These are phyloP conservation scores for Lagocephalus sceleratus DNA, from an alignment of 2,797 vertebrate species.

Conservation along the genomic window DNA sequence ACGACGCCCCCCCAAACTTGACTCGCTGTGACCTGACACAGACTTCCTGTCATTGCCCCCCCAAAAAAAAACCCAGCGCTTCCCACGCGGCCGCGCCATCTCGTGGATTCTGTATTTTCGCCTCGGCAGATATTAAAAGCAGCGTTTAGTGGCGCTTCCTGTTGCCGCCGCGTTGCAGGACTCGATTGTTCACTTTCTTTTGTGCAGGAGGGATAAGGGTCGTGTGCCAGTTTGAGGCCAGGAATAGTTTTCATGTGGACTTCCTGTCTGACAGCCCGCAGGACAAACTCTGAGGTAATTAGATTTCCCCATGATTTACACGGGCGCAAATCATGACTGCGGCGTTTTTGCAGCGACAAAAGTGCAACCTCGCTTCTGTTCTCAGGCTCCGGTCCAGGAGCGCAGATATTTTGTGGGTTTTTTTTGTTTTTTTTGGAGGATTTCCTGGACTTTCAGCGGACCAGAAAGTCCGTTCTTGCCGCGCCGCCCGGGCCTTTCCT, in stretches of 20 bases:
- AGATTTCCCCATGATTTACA: not conserved
- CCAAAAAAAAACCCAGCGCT: conserved; percentile 5
- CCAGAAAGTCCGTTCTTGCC: conserved; percentile 18
- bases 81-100: not conserved
- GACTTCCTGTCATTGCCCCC: conserved; percentile 12
- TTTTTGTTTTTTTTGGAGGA: conserved; percentile 10
- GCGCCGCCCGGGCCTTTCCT: conserved; percentile 25
- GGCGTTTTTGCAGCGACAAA: no score
- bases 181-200: not conserved
- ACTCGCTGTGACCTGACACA: conserved; percentile 1
- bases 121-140: not conserved
- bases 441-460: conserved; percentile 4
- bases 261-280: conserved; percentile 14
- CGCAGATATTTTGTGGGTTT: no score
- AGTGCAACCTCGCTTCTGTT: no score
- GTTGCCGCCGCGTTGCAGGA: not conserved
- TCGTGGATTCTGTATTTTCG: not conserved
- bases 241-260: conserved; percentile 13
- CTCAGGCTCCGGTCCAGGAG: no score
- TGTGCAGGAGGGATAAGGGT: not conserved
- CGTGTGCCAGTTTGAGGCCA: conserved; percentile 14
- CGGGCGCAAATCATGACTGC: not conserved
- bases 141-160: not conserved
- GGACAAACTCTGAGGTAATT: conserved; percentile 1
- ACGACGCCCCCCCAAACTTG: no score